phyloP scores from a whole-genome alignment of 2,888 invertebrate species.

The Acrobasis repandana region DNA sequence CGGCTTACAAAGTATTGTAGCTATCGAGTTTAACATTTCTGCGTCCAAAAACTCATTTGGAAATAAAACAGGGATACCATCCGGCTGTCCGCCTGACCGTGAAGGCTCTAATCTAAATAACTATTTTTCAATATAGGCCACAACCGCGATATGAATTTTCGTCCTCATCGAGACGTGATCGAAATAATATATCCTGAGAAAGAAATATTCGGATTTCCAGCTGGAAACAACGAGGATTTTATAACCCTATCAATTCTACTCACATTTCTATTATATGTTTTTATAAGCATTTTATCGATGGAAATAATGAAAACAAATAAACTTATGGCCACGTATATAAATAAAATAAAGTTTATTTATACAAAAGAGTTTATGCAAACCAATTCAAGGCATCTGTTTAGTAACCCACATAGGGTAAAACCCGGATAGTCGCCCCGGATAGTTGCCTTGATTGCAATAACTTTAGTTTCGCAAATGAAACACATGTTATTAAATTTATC shows the following conservation, averaged over 20 bases:
- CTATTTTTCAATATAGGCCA: constrained; percentile 76
- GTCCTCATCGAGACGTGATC: constrained; percentile 60
- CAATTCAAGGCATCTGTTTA: too few relatives aligned
- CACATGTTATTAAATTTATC: too few relatives aligned
- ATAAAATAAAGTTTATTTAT: too few relatives aligned
- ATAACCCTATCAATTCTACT: constrained; percentile 7
- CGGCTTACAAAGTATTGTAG: too few relatives aligned
- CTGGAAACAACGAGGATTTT: constrained; percentile 8
- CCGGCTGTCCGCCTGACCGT: constrained; percentile 40
- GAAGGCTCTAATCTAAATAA: constrained; percentile 63
- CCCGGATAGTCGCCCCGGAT: too few relatives aligned
- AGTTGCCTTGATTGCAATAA: too few relatives aligned
- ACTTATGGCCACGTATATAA: too few relatives aligned
- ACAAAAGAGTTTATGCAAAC: too few relatives aligned
- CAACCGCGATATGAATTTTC: constrained; percentile 68
- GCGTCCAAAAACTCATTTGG: background rate
- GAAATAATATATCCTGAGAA: constrained; percentile 13
- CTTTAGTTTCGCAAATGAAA: too few relatives aligned
- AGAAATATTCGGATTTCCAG: constrained; percentile 8
- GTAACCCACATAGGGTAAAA: too few relatives aligned
- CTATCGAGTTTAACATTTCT: background rate
- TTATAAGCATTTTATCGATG: background rate
- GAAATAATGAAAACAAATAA: background rate
- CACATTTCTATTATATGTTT: background rate
- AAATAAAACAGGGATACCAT: constrained; percentile 33